A percentile compares a stretch with the other conserved stretches of the same genome.
These are phyloP conservation scores for Phthorimaea operculella DNA, from an alignment of 1,140 invertebrate species.

Conservation along the genomic window DNA sequence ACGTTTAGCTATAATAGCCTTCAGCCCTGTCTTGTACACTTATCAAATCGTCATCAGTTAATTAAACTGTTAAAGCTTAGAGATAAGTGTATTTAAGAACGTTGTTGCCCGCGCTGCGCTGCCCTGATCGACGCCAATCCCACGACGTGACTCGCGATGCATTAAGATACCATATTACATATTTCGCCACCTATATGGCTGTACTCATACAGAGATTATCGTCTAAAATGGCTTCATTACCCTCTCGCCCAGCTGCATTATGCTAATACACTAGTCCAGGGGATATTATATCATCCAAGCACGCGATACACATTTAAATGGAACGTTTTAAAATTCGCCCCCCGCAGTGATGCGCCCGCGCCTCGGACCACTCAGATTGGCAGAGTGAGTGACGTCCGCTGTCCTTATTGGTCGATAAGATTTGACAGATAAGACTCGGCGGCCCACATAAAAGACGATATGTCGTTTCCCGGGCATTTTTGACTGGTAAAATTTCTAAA, in stretches of 20 bases:
- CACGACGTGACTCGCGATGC: constrained; percentile 42
- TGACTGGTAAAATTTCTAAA: constrained; percentile 52
- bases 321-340: constrained; percentile 51
- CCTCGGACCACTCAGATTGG: constrained; percentile 41
- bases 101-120: background rate
- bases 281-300: constrained; percentile 39
- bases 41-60: constrained; percentile 32
- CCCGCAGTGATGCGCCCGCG: constrained; percentile 43
- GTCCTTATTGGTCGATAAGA: constrained; percentile 63
- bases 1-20: constrained; percentile 4
- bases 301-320: constrained; percentile 52
- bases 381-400: constrained; percentile 61
- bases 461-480: constrained; percentile 42
- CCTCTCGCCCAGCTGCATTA: constrained; percentile 24
- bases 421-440: constrained; percentile 50
- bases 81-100: constrained; percentile 14
- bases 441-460: constrained; percentile 50
- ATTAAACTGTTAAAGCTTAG: constrained; percentile 26
- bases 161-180: constrained; percentile 49
- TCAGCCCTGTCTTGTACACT: constrained; percentile 1
- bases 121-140: constrained; percentile 24
- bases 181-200: constrained; percentile 38
- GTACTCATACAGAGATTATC: constrained; percentile 14
- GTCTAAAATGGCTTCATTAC: constrained; percentile 48
- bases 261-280: constrained; percentile 31